Conservation (phyloP, 2,797 vertebrate species). For the Lacerta bilineata region DNA sequence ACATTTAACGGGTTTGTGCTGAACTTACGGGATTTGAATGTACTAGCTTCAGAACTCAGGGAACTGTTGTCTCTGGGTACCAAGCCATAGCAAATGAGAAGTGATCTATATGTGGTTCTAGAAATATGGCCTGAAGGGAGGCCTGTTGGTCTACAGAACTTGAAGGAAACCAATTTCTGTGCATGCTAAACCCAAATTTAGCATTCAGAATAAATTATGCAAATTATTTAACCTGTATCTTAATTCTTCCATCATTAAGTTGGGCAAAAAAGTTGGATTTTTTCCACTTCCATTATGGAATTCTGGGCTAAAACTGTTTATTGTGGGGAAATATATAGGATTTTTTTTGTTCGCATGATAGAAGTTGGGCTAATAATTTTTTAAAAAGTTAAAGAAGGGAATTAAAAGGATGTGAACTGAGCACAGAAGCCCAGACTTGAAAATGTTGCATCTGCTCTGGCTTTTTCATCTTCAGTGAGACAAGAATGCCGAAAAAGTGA, state of each 20-base stretch:
- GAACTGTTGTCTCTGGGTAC: not conserved
- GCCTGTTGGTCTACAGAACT: not conserved
- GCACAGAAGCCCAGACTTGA: not conserved
- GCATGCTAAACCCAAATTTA: constrained; percentile 18
- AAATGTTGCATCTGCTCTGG: too few relatives aligned
- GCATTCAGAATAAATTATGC: constrained; percentile 30
- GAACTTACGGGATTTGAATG: not conserved
- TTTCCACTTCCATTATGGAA: not conserved
- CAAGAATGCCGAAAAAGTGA: too few relatives aligned
- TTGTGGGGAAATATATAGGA: not conserved
- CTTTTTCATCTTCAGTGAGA: too few relatives aligned
- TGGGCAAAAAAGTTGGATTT: not conserved
- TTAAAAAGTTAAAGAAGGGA: too few relatives aligned
- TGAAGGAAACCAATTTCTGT: not conserved
- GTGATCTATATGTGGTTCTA: not conserved
- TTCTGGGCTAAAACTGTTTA: not conserved
- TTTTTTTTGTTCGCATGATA: not conserved
- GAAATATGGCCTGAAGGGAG: not conserved
- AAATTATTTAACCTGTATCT: not conserved
- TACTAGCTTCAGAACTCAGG: not conserved
- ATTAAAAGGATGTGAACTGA: not conserved
- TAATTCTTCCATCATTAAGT: not conserved
- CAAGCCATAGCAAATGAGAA: not conserved
- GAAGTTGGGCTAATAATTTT: too few relatives aligned
- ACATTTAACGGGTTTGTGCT: not conserved